Evolutionary conservation across 2,888 invertebrate genomes (phyloP).

Genomic region (Catonia carolina): DNA sequence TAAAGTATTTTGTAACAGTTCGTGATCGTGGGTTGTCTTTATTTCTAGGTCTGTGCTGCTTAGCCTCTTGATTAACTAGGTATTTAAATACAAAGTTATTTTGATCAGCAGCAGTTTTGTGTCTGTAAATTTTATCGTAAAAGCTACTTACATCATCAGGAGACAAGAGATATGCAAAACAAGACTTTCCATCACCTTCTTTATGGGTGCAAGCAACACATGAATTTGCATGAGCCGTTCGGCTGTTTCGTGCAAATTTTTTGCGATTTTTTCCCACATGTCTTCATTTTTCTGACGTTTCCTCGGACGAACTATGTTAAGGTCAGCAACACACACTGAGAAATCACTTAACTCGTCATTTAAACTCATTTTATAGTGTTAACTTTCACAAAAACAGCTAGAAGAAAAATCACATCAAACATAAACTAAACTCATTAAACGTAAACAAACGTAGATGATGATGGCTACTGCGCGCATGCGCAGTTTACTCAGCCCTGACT

Average conservation of each 20-base stretch:
- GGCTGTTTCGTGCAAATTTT: conserved; percentile 16
- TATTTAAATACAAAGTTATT: conserved; percentile 14
- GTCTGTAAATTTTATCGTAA: conserved; percentile 15
- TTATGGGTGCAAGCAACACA: neutral
- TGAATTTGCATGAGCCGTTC: neutral
- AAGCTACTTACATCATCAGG: conserved; percentile 15
- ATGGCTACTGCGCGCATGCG: neutral
- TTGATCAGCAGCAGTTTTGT: conserved; percentile 12
- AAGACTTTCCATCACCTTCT: neutral
- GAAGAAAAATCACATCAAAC: neutral
- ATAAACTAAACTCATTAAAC: neutral
- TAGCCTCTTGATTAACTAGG: neutral
- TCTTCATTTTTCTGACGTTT: conserved; percentile 2
- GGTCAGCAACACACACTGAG: neutral
- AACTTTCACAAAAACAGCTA: neutral
- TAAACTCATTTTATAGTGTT: neutral
- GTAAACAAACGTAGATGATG: neutral
- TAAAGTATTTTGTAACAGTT: conserved; percentile 12
- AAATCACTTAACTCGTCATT: conserved; percentile 15
- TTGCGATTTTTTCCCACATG: conserved; percentile 5
- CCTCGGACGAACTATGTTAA: neutral
- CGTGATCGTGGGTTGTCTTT: neutral
- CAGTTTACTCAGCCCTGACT: neutral
- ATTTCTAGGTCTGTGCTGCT: conserved; percentile 17
- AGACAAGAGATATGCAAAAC: neutral